Evolutionary conservation across 2,888 invertebrate genomes (phyloP).

Genomic region (Gasteruption jaculator): DNA sequence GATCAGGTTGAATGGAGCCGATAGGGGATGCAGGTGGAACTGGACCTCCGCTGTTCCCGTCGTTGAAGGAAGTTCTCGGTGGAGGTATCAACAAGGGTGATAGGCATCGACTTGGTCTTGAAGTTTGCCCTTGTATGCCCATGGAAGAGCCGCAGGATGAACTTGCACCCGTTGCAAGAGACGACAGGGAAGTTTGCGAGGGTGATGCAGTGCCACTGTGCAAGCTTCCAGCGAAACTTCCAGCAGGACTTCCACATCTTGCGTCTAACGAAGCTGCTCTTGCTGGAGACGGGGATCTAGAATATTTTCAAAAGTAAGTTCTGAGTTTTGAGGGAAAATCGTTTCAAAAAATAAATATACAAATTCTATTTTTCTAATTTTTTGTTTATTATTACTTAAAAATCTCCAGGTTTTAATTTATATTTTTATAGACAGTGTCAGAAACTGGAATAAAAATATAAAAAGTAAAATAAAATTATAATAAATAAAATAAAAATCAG

Average conservation of each 20-base stretch:
- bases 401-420: too few relatives aligned
- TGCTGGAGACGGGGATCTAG: conserved; percentile 72
- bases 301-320: too few relatives aligned
- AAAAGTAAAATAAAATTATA: background rate
- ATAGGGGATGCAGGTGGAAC: conserved; percentile 60
- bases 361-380: too few relatives aligned
- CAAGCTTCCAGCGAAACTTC: conserved; percentile 48
- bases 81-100: conserved; percentile 77
- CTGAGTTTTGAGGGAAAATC: too few relatives aligned
- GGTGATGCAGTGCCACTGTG: conserved; percentile 58
- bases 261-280: conserved; percentile 75
- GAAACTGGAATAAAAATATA: too few relatives aligned
- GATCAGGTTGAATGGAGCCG: conserved; percentile 82
- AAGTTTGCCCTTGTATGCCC: conserved; percentile 23
- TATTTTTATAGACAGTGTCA: too few relatives aligned
- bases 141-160: conserved; percentile 45
- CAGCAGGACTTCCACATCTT: conserved; percentile 60
- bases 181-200: conserved; percentile 70
- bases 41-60: conserved; percentile 46
- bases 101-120: conserved; percentile 58
- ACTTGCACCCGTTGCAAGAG: conserved; percentile 53
- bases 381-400: too few relatives aligned
- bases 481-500: too few relatives aligned
- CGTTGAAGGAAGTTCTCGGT: conserved; percentile 53
- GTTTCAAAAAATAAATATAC: too few relatives aligned